Conservation (phyloP, 2,797 vertebrate species). For the Linurgus olivaceus region DNA sequence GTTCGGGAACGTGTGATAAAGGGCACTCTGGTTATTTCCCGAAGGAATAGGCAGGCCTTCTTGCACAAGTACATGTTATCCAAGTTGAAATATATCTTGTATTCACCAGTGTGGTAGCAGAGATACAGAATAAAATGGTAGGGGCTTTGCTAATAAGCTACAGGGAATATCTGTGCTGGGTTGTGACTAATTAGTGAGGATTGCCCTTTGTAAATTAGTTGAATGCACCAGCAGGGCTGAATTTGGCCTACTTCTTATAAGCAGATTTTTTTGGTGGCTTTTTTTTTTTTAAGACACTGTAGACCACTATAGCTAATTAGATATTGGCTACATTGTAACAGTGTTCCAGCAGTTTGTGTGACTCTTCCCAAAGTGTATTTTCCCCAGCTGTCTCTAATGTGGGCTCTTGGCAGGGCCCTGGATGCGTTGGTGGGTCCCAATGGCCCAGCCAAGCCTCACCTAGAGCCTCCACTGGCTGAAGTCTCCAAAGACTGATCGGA, state of each 20-base stretch:
- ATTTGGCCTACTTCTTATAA: neutral
- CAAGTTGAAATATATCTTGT: neutral
- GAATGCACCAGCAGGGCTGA: neutral
- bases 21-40: neutral
- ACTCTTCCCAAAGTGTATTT: neutral
- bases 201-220: neutral
- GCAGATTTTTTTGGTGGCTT: neutral
- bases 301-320: neutral
- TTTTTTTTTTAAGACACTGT: neutral
- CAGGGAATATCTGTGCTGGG: neutral
- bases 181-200: neutral
- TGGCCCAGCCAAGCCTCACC: neutral
- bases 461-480: neutral
- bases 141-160: neutral
- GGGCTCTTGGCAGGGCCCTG: neutral
- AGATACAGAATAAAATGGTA: neutral
- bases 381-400: rapidly evolving
- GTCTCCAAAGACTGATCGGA: rapidly evolving
- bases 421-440: rapidly evolving
- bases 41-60: neutral
- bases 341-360: neutral
- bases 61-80: neutral
- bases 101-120: neutral
- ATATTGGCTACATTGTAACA: neutral
- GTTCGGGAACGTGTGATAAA: neutral